Evolutionary conservation across 2,797 vertebrate genomes (phyloP).

Genomic region (Sardinella longiceps): DNA sequence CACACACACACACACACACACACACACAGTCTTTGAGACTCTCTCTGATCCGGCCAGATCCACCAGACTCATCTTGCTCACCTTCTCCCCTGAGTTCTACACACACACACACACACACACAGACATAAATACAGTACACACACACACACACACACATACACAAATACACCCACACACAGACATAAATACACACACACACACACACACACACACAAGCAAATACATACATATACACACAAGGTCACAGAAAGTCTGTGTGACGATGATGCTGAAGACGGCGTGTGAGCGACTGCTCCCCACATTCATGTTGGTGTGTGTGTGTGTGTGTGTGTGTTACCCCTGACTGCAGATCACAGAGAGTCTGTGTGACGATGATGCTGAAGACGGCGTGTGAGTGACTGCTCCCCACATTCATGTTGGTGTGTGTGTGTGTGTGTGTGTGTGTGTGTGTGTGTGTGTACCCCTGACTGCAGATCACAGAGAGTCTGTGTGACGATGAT

Average conservation of each 20-base stretch:
- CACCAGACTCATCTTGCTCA: slow-evolving; percentile 96
- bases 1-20: neutral
- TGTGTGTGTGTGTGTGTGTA: slow-evolving; percentile 54
- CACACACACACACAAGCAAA: too few relatives aligned
- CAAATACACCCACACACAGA: too few relatives aligned
- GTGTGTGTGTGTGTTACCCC: too few relatives aligned
- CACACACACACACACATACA: too few relatives aligned
- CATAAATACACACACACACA: too few relatives aligned
- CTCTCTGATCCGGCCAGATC: slow-evolving; percentile 96
- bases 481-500: slow-evolving; percentile 97
- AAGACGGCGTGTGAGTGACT: slow-evolving; percentile 92
- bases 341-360: too few relatives aligned
- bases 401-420: too few relatives aligned
- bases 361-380: slow-evolving; percentile 93
- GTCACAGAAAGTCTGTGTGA: slow-evolving; percentile 95
- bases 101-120: slow-evolving; percentile 35
- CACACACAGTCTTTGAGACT: slow-evolving; percentile 91
- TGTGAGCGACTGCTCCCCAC: slow-evolving; percentile 98
- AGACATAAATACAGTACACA: too few relatives aligned
- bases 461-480: slow-evolving; percentile 90
- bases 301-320: slow-evolving; percentile 99
- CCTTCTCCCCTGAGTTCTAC: slow-evolving; percentile 98
- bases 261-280: slow-evolving; percentile 93
- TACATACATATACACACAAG: too few relatives aligned
- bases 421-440: slow-evolving; percentile 6